Percentiles rank a stretch among this genome's conserved stretches.
These are phyloP conservation scores for Paramacrobiotus metropolitanus DNA, from an alignment of 1,140 invertebrate genomes.

Conservation along the genomic window DNA sequence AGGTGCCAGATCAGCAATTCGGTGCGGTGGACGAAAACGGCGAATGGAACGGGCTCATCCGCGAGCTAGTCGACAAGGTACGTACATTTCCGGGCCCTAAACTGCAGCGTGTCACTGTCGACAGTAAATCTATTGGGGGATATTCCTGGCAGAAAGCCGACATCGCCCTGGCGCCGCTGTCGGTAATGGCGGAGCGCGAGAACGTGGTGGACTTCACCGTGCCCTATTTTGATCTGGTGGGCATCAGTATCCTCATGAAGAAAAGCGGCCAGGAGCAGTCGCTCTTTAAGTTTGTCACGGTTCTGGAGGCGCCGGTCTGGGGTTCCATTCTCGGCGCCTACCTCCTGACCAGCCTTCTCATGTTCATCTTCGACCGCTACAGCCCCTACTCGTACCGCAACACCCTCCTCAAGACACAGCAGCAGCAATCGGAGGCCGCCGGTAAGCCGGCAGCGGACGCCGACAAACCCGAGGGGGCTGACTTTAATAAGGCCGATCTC, in stretches of 20 bases:
- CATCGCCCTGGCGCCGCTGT: slow-evolving; percentile 59
- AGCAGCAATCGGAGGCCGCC: too few relatives aligned
- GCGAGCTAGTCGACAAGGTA: slow-evolving; percentile 62
- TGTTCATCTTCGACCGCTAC: slow-evolving; percentile 86
- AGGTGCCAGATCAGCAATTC: slow-evolving; percentile 49
- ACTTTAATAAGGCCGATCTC: too few relatives aligned
- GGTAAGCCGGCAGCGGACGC: too few relatives aligned
- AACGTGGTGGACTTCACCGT: slow-evolving; percentile 84
- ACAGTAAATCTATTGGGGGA: slow-evolving; percentile 7
- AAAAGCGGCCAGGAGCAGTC: slow-evolving; percentile 44
- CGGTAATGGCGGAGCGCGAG: slow-evolving; percentile 79
- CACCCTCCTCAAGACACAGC: too few relatives aligned
- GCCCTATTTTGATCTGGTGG: slow-evolving; percentile 80
- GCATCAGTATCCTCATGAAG: slow-evolving; percentile 72
- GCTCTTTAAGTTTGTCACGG: slow-evolving; percentile 86
- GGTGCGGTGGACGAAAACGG: slow-evolving; percentile 58
- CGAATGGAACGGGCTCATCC: slow-evolving; percentile 68
- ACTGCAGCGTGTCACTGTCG: not conserved
- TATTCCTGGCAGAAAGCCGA: slow-evolving; percentile 46
- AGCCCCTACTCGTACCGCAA: slow-evolving; percentile 63
- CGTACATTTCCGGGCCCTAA: not conserved
- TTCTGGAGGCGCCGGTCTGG: slow-evolving; percentile 86
- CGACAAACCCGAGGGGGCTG: too few relatives aligned
- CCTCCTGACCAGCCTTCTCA: slow-evolving; percentile 73
- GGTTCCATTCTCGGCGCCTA: slow-evolving; percentile 80